Evolutionary conservation across 2,113 vertebrate species (phyloP), one percentile per base, ranked within the genome.

Genomic region (Fregata magnificens): DNA sequence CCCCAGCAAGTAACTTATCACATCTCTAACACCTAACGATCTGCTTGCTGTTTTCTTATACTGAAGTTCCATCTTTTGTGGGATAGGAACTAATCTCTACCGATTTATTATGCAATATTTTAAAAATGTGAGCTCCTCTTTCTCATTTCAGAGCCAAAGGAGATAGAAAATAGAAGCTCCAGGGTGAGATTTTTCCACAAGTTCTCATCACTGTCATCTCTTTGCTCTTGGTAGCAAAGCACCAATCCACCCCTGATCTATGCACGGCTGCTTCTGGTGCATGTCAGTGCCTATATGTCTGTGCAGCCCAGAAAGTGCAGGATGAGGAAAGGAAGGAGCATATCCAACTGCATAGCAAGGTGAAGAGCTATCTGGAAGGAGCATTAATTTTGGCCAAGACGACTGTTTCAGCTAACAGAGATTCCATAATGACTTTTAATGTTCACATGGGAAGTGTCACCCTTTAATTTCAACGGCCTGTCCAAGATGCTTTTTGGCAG

Each of bases 271-370:
- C 28, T 85, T 31, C 52, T 81, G 58, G 21, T 18, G n/a, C 18
- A 13, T 0, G 1, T 36, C 62, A 49, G 28, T 14, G 28, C 18
- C 36, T 15, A 0, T 6, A 8, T 12, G 29, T 6, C 61, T n/a
- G 36, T 31, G 56, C 62, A 59, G 58, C 28, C 32, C 63, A 38
- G 47, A 52, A 62, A 40, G 38, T 13, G 20, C 32, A 78, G 9
- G 20, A 45, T 18, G 20, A 81, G 29, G 36, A 55, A 73, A 83
- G 38, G 44, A 86, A 86, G 34, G 36, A 73, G 26, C 15, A 42
- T 11, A 83, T 42, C 49, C 72, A 72, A 5, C 65, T 66, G 81
- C 42, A 56, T 3, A 40, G 26, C 50, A 77, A 74, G 49, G 31
- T 79, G 53, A 81, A 81, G 28, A 38, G 42, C 52, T 88, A 4